Evolutionary conservation across 1,140 invertebrate species (phyloP), one percentile per base, ranked within the genome.

Genomic region (Rhopalosiphum maidis): DNA sequence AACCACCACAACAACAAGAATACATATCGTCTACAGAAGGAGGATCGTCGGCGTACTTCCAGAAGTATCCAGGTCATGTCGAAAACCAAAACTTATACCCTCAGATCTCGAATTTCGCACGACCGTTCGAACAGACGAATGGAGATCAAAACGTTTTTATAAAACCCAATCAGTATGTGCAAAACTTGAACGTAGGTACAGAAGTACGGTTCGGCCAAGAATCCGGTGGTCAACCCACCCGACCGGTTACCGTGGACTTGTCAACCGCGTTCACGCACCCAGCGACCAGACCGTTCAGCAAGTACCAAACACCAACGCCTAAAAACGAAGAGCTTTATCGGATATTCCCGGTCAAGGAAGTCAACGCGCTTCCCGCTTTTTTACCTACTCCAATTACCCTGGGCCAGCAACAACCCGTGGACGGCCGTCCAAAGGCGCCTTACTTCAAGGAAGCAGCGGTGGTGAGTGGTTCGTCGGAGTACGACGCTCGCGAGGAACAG

Each of bases 231-330:
- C 46, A 51, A 22, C n/a, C 87, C 9, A 30, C 55, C 35, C 41
- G 21, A 86, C 48, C 87, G 21, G 23, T 87, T 4, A 68, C 35
- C 35, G 48, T 54, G 51, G 90, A 94, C 18, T 35, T 82, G 83
- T n/a, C 93, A 4, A 37, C 91, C 25, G 86, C 41, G 22, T 54
- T 85, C 25, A 87, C 93, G 37, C 90, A 88, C 30, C 90, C 90
- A 25, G 85, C 90, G 83, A 94, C 90, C 54, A 93, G 85, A 30
- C 89, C 60, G 30, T 91, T 87, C 83, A 94, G 55, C 55, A 94
- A 86, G 8, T 91, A 46, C 21, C 93, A 91, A 30, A 92, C 93
- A 11, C 85, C 85, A 1, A 11, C 93, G 0, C 51, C 54, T 9
- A 93, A 77, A n/a, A 88, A 93, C 41, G 83, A 86, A 35, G 87